Conservation (phyloP, 2,113 vertebrate species). For the Thryonomys swinderianus region DNA sequence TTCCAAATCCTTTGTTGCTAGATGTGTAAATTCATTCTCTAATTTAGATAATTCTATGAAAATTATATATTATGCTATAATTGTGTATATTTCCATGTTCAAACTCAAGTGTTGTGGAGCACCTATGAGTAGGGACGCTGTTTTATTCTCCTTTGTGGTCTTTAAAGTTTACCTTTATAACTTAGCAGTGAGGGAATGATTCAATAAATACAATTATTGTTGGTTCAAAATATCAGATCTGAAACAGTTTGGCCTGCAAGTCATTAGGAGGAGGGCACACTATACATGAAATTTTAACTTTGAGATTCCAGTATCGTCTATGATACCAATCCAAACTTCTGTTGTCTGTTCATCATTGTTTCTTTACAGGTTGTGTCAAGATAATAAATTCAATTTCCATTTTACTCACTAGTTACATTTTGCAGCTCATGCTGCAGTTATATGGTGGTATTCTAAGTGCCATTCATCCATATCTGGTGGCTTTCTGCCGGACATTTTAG, state of each 20-base stretch:
- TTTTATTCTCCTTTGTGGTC: slow-evolving; percentile 6
- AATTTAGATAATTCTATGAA: slow-evolving; percentile 24
- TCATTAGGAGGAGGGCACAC: neutral
- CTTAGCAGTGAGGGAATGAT: neutral
- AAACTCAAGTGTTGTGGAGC: neutral
- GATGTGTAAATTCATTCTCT: slow-evolving; percentile 10
- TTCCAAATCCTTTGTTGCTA: neutral
- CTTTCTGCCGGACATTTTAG: neutral
- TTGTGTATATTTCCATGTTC: neutral
- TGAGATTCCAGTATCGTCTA: neutral
- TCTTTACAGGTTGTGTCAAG: neutral
- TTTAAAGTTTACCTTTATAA: neutral
- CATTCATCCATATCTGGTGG: neutral
- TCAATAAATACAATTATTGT: slow-evolving; percentile 19
- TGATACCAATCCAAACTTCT: neutral
- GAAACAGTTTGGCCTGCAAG: neutral
- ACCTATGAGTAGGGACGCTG: neutral
- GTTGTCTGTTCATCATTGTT: neutral
- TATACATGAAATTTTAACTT: neutral
- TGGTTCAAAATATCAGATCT: slow-evolving; percentile 39
- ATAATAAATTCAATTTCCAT: neutral
- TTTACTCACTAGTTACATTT: slow-evolving; percentile 4
- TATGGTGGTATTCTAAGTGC: neutral
- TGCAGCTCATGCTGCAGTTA: neutral
- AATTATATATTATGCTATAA: neutral